A percentile compares a stretch with the other conserved stretches of the same genome.
phyloP scores from a whole-genome alignment of 2,888 invertebrate species.

The Teinopalpus imperialis region DNA sequence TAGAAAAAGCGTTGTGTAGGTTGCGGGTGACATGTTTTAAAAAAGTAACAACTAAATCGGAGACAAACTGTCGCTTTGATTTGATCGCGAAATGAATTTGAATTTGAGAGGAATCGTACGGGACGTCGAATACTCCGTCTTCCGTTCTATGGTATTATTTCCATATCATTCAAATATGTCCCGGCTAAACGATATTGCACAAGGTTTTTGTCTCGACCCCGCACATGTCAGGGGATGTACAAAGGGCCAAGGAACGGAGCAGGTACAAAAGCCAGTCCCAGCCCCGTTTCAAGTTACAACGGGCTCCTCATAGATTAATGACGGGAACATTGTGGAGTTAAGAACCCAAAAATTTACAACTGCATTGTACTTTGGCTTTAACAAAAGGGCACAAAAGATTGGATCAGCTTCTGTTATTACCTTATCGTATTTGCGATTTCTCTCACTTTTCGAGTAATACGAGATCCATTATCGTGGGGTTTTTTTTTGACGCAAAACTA shows the following conservation, averaged over 20 bases:
- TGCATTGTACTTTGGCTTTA: slow-evolving; percentile 64
- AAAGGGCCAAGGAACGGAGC: slow-evolving; percentile 62
- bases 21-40: slow-evolving; percentile 78
- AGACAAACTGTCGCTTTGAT: slow-evolving; percentile 51
- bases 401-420: slow-evolving; percentile 78
- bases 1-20: slow-evolving; percentile 64
- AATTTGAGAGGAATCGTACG: slow-evolving; percentile 1
- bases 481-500: slow-evolving; percentile 52
- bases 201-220: slow-evolving; percentile 65
- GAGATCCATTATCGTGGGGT: slow-evolving; percentile 59
- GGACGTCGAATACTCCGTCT: background rate
- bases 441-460: slow-evolving; percentile 74
- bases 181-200: slow-evolving; percentile 71
- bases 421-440: slow-evolving; percentile 76
- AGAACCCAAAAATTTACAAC: slow-evolving; percentile 81
- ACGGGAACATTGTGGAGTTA: slow-evolving; percentile 77
- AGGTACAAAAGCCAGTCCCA: slow-evolving; percentile 70
- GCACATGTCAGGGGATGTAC: slow-evolving; percentile 74
- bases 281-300: slow-evolving; percentile 76
- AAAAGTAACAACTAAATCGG: slow-evolving; percentile 49
- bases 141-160: slow-evolving; percentile 50
- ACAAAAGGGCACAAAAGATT: slow-evolving; percentile 75
- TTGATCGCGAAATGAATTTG: slow-evolving; percentile 43
- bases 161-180: slow-evolving; percentile 63
- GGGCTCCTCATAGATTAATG: slow-evolving; percentile 73